Base-by-base conservation (phyloP, 2,113 vertebrate species). In the Myodes glareolus region DNA sequence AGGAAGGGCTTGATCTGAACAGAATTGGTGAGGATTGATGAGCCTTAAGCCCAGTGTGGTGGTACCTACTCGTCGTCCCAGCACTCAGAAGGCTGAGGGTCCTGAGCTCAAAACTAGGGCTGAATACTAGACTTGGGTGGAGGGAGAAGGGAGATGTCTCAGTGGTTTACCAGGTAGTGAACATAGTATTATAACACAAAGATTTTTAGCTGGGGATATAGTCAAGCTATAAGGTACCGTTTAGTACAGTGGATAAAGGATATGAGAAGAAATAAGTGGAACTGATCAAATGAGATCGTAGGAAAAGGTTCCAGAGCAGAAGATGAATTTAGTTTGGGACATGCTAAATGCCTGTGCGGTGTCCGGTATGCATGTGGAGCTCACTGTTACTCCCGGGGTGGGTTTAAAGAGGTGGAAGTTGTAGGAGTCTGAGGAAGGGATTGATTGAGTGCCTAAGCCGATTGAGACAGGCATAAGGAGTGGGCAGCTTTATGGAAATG, bases 351-450 rank as follows among this genome's bases (percentile, higher is more conserved):
- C 29, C 63, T 77, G 0, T 47, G 70, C 90, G 31, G 89, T 45
- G 68, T 70, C 8, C 27, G 33, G 1, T 55, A 45, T 73, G 80
- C 76, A 90, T 81, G 0, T 67, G 80, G 67, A 82, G 7, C 36
- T 82, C 29, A 84, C 31, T 63, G 77, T 61, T 87, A 12, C 25
- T 93, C 78, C 39, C 12, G 36, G 47, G 52, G 47, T 92, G 36
- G 90, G 52, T 65, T 92, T 95, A 92, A 80, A 80, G 70, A 84
- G 73, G 80, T 92, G 45, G n/a, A 31, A 47, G 73, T 92, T 39
- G 33, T 45, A 13, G 39, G 70, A 78, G 39, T 42, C 63, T 80
- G n/a, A 70, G 70, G 58, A 94, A 61, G 75, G 39, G 52, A 47
- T 55, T 73, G 81, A 65, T 7, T 2, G 27, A 93, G 31, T 93